Percentiles rank a stretch among this genome's conserved stretches.
These are phyloP conservation scores for Hydrotaea cyrtoneurina DNA, from an alignment of 2,888 invertebrate genomes.

Conservation along the genomic window DNA sequence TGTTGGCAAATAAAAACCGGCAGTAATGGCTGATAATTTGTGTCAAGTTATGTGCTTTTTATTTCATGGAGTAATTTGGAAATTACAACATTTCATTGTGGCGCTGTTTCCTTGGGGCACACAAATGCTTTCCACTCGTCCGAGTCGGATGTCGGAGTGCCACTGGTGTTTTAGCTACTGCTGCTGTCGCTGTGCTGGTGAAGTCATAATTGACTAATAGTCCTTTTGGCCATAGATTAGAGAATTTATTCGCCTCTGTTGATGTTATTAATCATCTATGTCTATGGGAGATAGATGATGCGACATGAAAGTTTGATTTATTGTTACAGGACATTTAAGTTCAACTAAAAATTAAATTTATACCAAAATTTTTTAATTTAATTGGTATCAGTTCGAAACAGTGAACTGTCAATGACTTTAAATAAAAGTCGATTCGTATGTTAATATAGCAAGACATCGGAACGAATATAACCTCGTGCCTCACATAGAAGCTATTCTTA, in stretches of 20 bases:
- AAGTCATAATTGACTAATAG: constrained; percentile 64
- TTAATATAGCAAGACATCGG: no score
- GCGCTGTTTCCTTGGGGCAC: constrained; percentile 11
- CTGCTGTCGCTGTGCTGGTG: constrained; percentile 11
- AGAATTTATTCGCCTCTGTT: constrained; percentile 55
- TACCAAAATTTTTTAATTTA: no score
- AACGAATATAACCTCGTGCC: no score
- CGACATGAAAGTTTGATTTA: constrained; percentile 23
- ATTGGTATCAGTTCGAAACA: no score
- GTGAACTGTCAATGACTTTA: no score
- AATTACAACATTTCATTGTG: constrained; percentile 27
- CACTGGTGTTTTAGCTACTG: background rate
- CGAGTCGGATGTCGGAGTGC: background rate
- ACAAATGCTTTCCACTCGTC: constrained; percentile 3
- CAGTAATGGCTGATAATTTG: constrained; percentile 56
- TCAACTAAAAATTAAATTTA: no score
- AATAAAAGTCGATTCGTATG: no score
- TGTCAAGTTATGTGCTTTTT: constrained; percentile 34
- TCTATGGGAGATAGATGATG: background rate
- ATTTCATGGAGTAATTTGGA: constrained; percentile 26
- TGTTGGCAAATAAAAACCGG: constrained; percentile 8
- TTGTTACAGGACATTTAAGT: background rate
- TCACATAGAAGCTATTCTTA: no score
- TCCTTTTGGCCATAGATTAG: constrained; percentile 57
- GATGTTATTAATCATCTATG: constrained; percentile 59